These are phyloP conservation scores for Myanophis thanlyinensis DNA, from an alignment of 2,113 vertebrate genomes.

Conservation along the genomic window DNA sequence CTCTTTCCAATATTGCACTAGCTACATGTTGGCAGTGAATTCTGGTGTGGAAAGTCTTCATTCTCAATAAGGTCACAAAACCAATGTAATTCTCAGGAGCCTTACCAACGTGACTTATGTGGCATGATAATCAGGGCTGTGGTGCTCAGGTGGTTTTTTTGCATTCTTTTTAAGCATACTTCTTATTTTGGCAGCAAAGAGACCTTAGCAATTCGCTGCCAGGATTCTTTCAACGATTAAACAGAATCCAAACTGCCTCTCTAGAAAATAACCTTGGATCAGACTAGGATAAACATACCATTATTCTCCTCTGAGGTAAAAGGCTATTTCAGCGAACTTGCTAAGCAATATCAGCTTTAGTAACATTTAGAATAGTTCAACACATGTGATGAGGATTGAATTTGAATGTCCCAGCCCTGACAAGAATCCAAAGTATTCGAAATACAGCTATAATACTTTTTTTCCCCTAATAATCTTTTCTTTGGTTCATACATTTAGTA, in stretches of 20 bases:
- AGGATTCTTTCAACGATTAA: background rate
- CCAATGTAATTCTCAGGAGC: background rate
- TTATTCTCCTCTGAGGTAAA: background rate
- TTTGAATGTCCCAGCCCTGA: background rate
- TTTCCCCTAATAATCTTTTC: background rate
- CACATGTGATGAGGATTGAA: background rate
- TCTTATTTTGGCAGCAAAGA: background rate
- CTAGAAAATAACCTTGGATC: background rate
- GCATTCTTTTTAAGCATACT: background rate
- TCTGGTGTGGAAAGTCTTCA: background rate
- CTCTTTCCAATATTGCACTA: background rate
- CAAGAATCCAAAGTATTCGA: background rate
- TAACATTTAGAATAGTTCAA: background rate
- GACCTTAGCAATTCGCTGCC: background rate
- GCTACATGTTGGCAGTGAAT: background rate
- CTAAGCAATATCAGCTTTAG: background rate
- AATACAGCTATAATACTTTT: background rate
- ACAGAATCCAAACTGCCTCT: background rate
- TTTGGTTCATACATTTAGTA: background rate
- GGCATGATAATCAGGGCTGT: background rate
- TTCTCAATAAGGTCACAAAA: background rate
- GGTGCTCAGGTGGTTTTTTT: background rate
- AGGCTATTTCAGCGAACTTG: background rate
- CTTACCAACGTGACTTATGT: background rate
- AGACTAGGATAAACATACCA: background rate